Conservation (phyloP, 1,140 invertebrate species). For the Epicauta chinensis region DNA sequence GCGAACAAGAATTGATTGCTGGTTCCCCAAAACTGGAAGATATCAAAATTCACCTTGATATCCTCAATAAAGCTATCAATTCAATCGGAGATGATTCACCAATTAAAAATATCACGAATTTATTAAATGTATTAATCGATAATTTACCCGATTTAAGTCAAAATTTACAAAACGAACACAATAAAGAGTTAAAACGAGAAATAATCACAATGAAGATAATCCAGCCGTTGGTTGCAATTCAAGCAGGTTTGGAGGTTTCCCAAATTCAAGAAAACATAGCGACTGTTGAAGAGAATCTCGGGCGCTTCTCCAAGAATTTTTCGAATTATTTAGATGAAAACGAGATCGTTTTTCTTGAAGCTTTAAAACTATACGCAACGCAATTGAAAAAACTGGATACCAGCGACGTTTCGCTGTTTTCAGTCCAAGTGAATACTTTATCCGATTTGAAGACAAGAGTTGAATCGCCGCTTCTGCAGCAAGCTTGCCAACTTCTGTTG, state of each 20-base stretch:
- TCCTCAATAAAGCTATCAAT: constrained; percentile 24
- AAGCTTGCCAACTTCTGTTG: no score
- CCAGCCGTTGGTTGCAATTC: not conserved
- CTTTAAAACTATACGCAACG: constrained; percentile 10
- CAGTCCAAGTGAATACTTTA: no score
- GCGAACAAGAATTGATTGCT: constrained; percentile 1
- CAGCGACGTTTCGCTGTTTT: no score
- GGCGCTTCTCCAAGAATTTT: constrained; percentile 2
- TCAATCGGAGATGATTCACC: constrained; percentile 20
- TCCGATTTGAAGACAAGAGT: no score
- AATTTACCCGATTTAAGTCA: constrained; percentile 19
- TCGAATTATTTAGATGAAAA: constrained; percentile 17
- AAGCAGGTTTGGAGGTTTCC: not conserved
- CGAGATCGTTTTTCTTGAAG: constrained; percentile 15
- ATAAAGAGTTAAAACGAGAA: constrained; percentile 21
- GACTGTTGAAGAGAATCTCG: constrained; percentile 7
- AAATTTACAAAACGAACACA: constrained; percentile 19
- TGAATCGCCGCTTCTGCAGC: no score
- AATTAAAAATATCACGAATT: constrained; percentile 18
- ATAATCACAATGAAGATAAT: constrained; percentile 13
- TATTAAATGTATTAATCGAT: constrained; percentile 17
- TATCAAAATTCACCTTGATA: constrained; percentile 21
- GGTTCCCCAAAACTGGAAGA: constrained; percentile 11
- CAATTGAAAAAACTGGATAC: not conserved
- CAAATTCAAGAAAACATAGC: not conserved